Base-by-base conservation (phyloP, 2,113 vertebrate genomes). In the Saguinus imperator region DNA sequence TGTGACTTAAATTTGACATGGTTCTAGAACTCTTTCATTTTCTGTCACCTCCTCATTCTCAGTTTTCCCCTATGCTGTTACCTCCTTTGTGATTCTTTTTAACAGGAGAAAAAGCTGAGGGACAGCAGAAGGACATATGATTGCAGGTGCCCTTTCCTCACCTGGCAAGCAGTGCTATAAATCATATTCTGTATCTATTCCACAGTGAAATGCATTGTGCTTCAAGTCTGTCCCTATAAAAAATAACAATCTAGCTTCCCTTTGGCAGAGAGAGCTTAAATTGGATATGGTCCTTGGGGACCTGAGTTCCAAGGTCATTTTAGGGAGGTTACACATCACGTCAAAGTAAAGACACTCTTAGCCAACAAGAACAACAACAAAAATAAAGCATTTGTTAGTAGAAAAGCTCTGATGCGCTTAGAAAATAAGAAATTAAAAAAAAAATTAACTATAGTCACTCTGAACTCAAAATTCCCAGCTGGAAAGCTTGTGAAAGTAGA, bases 401-500 rank as follows among this genome's bases (percentile, higher is more conserved):
- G 43, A 55, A 94, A 96, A 81, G 3, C 23, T 82, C n/a, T 57
- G 6, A 32, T 77, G 96, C 18, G 11, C 37, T 94, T 82, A 61
- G 48, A 97, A 98, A 98, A 98, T 14, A 21, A 97, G 57, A 96
- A 97, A 96, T 97, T 94, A 40, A 94, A 58, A 89, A 37, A 52
- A 55, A 50, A 73, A 27, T 18, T 48, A 95, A 97, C 95, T 95
- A 76, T 82, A 96, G 96, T 97, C 92, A 97, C 96, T 97, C 95
- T 96, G 85, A 18, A 95, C 95, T 98, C 97, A 95, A 98, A 98
- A 77, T 13, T 85, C 85, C 17, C 89, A 98, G 95, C 91, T 98
- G 98, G 96, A 97, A 98, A 95, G 92, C 91, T 97, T 97, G 96
- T 96, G 92, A 94, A 91, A 96, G 83, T 97, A 98, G 97, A 97